These are phyloP conservation scores for Cyclina sinensis DNA, from an alignment of 1,140 invertebrate species.

Conservation along the genomic window DNA sequence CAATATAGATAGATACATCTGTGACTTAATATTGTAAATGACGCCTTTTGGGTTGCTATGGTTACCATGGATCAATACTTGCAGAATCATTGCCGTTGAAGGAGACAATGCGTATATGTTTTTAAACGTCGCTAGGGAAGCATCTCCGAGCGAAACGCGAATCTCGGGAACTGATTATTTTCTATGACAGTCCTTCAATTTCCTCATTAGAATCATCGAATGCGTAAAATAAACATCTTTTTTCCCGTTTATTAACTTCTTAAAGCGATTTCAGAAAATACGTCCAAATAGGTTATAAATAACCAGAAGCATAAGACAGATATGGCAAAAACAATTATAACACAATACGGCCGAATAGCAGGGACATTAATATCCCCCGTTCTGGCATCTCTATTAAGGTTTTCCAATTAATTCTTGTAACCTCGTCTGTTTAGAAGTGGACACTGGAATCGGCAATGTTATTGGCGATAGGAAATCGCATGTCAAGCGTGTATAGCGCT, in stretches of 20 bases:
- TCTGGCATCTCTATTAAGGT: conserved; percentile 9
- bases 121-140: conserved; percentile 29
- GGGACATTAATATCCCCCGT: neutral
- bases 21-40: conserved; percentile 46
- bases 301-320: neutral
- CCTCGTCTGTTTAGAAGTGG: conserved; percentile 8
- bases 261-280: neutral
- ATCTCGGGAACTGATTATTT: neutral
- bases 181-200: conserved; percentile 15
- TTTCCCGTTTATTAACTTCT: neutral
- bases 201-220: neutral
- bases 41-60: conserved; percentile 32
- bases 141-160: neutral
- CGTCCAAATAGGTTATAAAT: neutral
- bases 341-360: neutral
- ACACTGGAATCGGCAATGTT: conserved; percentile 9
- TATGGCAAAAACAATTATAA: conserved; percentile 49
- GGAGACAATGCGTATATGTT: conserved; percentile 24
- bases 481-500: neutral
- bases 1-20: neutral
- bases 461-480: conserved; percentile 10
- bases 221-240: neutral
- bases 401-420: conserved; percentile 40
- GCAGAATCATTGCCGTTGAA: conserved; percentile 10
- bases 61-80: conserved; percentile 26